Evolutionary conservation across 2,113 vertebrate species (phyloP), one percentile per base, ranked within the genome.

Genomic region (Oncorhynchus kisutch): DNA sequence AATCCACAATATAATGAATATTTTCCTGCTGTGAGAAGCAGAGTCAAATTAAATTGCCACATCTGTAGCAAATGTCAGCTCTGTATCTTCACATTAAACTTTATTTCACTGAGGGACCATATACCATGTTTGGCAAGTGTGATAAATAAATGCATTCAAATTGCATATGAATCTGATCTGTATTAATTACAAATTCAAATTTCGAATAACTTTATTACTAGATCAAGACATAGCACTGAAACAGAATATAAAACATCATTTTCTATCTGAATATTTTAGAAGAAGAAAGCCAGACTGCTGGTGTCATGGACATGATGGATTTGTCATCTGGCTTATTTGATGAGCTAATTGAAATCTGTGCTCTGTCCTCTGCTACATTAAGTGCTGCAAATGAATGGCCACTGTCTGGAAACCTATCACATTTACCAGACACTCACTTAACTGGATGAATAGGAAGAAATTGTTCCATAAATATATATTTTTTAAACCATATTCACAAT

Each of bases 311-410:
- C 27, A 70, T 88, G 82, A 88, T 80, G 82, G 87, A 91, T 81
- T 77, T 81, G 76, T 82, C 72, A 74, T 78, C 67, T 29, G 79
- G 80, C 79, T 76, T 82, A 82, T 89, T 90, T 90, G 88, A 91
- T 65, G 79, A 86, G 83, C 87, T 91, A 90, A 92, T 89, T 92
- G 88, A 90, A 90, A 88, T 84, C 85, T 86, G 81, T 67, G 69
- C 77, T 82, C 81, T 67, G 65, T 90, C 83, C 77, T 75, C 77
- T 1, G 77, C 73, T 66, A 86, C 82, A 91, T 85, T 83, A 90
- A 91, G 81, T 88, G 80, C 85, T 27, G 82, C 81, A 89, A 89
- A 91, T 88, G 83, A 92, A 74, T 57, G 72, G 75, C 88, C 88
- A 88, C 82, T 82, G 81, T 88, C 87, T 71, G 59, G 75, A 72